phyloP scores from a whole-genome alignment of 1,140 invertebrate species.

The Tetragnatha versicolor region DNA sequence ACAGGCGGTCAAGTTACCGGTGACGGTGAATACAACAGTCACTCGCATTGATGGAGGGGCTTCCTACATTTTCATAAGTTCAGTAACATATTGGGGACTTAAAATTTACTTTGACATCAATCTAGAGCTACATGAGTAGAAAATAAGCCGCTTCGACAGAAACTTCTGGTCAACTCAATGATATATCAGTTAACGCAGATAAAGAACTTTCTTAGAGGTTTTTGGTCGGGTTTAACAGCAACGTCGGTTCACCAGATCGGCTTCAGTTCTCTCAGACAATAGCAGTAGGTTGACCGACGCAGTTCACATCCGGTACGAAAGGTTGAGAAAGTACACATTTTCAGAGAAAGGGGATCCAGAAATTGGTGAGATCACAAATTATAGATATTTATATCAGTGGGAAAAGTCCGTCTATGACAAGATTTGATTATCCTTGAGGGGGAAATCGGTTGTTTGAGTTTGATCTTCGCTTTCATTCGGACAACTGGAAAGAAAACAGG shows the following conservation, averaged over 20 bases:
- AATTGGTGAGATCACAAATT: background rate
- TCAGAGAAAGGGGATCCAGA: background rate
- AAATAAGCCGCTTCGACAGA: constrained; percentile 19
- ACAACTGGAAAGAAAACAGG: background rate
- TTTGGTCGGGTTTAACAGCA: constrained; percentile 27
- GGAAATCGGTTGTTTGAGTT: background rate
- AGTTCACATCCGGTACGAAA: background rate
- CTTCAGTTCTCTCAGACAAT: background rate
- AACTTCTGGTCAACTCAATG: constrained; percentile 3
- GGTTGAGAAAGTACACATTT: background rate
- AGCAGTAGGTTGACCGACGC: background rate
- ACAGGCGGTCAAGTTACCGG: no score
- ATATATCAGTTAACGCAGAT: constrained; percentile 18
- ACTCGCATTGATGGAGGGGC: no score
- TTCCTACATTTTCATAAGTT: no score
- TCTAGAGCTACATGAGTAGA: no score
- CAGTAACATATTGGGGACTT: no score
- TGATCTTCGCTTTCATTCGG: constrained; percentile 9
- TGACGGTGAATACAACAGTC: no score
- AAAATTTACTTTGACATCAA: no score
- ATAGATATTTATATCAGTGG: constrained; percentile 22
- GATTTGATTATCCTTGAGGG: background rate
- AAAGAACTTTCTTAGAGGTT: constrained; percentile 1
- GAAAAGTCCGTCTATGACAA: constrained; percentile 2
- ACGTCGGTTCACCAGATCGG: background rate